Conservation (phyloP, 2,888 invertebrate genomes). For the Boloria selene region DNA sequence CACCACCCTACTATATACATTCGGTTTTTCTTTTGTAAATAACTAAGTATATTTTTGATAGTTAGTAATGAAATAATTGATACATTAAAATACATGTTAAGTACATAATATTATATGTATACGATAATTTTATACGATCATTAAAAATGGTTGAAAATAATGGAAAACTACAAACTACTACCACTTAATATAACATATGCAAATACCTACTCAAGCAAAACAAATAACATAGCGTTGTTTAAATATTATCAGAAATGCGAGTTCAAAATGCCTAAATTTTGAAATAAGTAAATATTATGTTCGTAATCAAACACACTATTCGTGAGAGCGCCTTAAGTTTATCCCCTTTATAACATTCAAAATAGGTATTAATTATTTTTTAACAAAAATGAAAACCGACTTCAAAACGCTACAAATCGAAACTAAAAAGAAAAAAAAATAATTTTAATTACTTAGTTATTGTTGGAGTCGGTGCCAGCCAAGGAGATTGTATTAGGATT, state of each 20-base stretch:
- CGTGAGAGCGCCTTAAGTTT: not conserved
- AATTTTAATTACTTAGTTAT: no score
- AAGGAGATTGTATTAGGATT: no score
- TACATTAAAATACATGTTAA: not conserved
- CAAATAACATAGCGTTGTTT: conserved; percentile 15
- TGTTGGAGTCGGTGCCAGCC: no score
- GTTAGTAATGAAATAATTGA: no score
- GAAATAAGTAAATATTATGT: conserved; percentile 15
- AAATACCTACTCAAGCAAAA: not conserved
- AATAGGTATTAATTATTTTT: no score
- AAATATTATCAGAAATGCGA: conserved; percentile 5
- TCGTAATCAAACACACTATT: conserved; percentile 7
- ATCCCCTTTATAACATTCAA: no score
- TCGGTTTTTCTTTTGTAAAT: conserved; percentile 1
- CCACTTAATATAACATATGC: not conserved
- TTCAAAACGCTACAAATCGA: no score
- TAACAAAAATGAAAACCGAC: no score
- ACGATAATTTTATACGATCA: not conserved
- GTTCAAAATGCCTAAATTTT: conserved; percentile 4
- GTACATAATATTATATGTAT: no score
- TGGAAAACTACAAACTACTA: not conserved
- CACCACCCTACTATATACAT: conserved; percentile 16
- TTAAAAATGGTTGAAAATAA: not conserved
- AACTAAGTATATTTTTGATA: not conserved
- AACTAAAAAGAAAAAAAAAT: no score